Evolutionary conservation across 2,888 invertebrate species (phyloP), one percentile per base, ranked within the genome.

Genomic region (Spilosoma lubricipeda): DNA sequence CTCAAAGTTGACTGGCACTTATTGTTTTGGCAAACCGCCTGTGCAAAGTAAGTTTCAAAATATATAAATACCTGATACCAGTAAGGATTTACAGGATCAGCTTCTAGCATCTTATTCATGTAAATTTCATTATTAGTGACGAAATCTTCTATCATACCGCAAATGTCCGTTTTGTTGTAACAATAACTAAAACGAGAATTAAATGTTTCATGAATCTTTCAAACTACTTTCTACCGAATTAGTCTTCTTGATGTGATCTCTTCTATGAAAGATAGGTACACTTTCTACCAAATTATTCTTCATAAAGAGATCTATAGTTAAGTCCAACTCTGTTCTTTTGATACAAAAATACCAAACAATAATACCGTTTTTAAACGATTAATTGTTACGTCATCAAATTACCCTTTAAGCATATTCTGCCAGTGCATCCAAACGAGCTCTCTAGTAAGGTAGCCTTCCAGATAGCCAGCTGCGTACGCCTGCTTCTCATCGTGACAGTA

Each of bases 381-480:
- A n/a, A n/a, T n/a, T n/a, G n/a, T n/a, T n/a, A n/a, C n/a, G 11
- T 36, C 36, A n/a, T 33, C 39, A 66, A 39, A 11, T 20, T 71
- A 97, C 91, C 96, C 96, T 84, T 95, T 94, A 11, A 97, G 90
- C 79, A 96, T 96, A 88, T 97, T 97, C 86, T 94, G 94, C 96
- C 97, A 97, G 85, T 96, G 96, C 92, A 96, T 94, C 91, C 96
- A 96, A 36, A 97, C 96, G 20, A 97, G 93, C 68, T 96, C 96
- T 59, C 93, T 88, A 0, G 97, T 97, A 66, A 97, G 90, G 84
- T 88, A 95, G 0, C 97, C 97, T 89, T 97, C 97, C 3, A 96
- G 93, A 83, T 96, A 94, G 2, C 97, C 97, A 0, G 97, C 97
- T 0, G 96, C 96, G 85, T 96, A 97, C 0, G 97, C 97, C 88